Percentiles rank a stretch among this genome's conserved stretches.
These are phyloP conservation scores for Drosophila punjabiensis DNA, from an alignment of 1,140 invertebrate genomes.

Conservation along the genomic window DNA sequence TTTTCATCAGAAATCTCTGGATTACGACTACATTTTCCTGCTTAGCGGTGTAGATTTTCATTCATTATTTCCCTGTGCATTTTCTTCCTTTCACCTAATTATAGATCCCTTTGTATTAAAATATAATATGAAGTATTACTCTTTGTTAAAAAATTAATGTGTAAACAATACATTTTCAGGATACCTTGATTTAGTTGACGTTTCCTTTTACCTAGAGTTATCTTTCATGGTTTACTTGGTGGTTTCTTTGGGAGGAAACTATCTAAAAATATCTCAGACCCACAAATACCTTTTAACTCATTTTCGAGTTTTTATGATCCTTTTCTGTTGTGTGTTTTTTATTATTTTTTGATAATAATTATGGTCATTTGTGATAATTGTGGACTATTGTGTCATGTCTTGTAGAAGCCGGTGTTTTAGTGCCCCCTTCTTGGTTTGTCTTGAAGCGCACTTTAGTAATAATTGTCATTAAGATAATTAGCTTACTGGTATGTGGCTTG, in stretches of 20 bases:
- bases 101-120: not conserved
- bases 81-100: not conserved
- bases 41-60: constrained; percentile 3
- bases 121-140: too few relatives aligned
- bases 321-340: constrained; percentile 47
- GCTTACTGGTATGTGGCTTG: constrained; percentile 58
- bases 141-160: not conserved
- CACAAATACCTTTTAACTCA: constrained; percentile 9
- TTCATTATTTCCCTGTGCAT: not conserved
- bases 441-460: constrained; percentile 65
- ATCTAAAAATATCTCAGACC: constrained; percentile 24
- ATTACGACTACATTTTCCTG: constrained; percentile 4
- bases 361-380: constrained; percentile 83
- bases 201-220: constrained; percentile 38
- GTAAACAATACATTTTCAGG: not conserved
- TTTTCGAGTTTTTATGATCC: constrained; percentile 63
- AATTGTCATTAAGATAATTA: constrained; percentile 84
- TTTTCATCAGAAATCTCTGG: constrained; percentile 15
- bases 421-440: constrained; percentile 39
- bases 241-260: constrained; percentile 12
- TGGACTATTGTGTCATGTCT: constrained; percentile 71
- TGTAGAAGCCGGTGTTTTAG: constrained; percentile 36
- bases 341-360: constrained; percentile 82
- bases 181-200: not conserved
- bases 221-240: constrained; percentile 36